Evolutionary conservation across 2,797 vertebrate species (phyloP).

Genomic region (Stomatorhinus walkeri): DNA sequence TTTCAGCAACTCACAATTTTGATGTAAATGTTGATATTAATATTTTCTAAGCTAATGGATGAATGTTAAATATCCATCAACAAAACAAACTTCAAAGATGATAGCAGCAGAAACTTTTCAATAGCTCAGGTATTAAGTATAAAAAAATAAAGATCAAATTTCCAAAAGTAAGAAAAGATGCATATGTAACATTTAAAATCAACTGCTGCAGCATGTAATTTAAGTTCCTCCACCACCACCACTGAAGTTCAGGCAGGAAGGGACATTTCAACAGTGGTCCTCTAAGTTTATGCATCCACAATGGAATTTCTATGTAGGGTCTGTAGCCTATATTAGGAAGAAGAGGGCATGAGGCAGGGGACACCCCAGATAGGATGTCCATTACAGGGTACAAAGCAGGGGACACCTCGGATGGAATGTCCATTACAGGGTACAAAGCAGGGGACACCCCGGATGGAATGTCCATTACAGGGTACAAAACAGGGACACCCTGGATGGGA

Average conservation of each 20-base stretch:
- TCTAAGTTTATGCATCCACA: background rate
- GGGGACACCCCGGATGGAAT: background rate
- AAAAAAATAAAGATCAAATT: background rate
- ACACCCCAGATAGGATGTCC: background rate
- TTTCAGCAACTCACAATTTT: background rate
- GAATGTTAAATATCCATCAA: background rate
- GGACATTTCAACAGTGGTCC: conserved; percentile 24
- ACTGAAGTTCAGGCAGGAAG: background rate
- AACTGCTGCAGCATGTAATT: background rate
- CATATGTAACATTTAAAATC: background rate
- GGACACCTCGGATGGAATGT: background rate
- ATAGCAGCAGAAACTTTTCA: background rate
- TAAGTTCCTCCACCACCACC: background rate
- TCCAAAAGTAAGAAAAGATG: background rate
- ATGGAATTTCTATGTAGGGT: background rate
- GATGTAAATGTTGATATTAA: background rate
- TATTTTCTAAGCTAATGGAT: background rate
- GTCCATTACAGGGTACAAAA: background rate
- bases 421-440: background rate
- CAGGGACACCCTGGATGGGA: background rate
- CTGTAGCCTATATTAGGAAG: background rate
- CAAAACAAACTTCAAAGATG: background rate
- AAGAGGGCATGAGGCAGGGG: background rate
- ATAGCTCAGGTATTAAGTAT: background rate
- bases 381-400: background rate